phyloP scores from a whole-genome alignment of 1,140 invertebrate genomes.

The Heliconius hewitsoni region DNA sequence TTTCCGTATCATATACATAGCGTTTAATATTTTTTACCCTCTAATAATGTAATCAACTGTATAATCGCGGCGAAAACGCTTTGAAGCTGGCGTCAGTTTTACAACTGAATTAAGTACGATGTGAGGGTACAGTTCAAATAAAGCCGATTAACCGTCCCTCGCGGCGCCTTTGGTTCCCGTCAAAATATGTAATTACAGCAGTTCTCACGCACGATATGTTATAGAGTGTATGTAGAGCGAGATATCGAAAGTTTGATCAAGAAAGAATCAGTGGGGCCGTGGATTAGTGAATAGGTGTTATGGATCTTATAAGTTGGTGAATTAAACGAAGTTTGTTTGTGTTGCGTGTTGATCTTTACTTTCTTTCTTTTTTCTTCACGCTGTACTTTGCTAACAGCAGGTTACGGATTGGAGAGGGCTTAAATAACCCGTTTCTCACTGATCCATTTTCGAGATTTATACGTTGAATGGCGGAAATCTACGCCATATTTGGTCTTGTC shows the following conservation, averaged over 20 bases:
- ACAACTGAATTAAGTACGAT: conserved; percentile 52
- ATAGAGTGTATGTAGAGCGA: conserved; percentile 11
- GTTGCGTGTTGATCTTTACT: neutral
- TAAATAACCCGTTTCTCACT: no score
- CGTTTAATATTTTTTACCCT: neutral
- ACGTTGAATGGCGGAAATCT: no score
- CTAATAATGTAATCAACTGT: neutral
- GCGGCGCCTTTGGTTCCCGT: conserved; percentile 64
- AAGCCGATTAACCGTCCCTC: conserved; percentile 60
- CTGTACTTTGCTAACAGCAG: no score
- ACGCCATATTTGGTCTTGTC: no score
- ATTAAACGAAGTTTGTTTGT: neutral
- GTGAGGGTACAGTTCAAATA: conserved; percentile 62
- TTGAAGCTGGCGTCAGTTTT: conserved; percentile 23
- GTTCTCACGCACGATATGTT: conserved; percentile 55
- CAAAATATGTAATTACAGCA: conserved; percentile 57
- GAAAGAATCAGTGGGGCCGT: neutral
- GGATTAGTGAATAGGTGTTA: conserved; percentile 8
- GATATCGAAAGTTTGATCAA: conserved; percentile 24
- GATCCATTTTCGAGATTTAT: no score
- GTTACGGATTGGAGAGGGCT: no score
- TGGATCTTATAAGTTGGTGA: neutral
- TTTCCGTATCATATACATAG: neutral
- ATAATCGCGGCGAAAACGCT: conserved; percentile 22
- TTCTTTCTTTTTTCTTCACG: neutral